These are phyloP conservation scores for Archivesica marissinica DNA, from an alignment of 1,140 invertebrate species.

Conservation along the genomic window DNA sequence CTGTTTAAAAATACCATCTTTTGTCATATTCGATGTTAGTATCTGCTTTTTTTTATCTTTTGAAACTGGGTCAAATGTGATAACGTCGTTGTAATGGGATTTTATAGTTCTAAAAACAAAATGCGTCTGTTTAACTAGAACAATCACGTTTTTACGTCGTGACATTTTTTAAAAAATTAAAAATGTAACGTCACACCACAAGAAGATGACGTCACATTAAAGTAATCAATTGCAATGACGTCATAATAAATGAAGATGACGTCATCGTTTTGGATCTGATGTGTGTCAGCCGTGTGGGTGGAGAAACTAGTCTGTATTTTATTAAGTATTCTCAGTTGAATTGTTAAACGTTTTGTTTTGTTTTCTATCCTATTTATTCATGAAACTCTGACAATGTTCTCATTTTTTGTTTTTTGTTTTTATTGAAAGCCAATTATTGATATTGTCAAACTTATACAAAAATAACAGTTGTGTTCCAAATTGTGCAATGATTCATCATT, in stretches of 20 bases:
- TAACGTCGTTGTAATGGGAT: constrained; percentile 4
- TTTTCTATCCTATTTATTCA: neutral
- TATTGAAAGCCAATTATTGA: neutral
- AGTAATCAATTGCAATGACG: too few relatives aligned
- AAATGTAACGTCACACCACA: neutral
- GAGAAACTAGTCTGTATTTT: constrained; percentile 11
- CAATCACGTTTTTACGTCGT: neutral
- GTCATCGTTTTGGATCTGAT: neutral
- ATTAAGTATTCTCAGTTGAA: constrained; percentile 23
- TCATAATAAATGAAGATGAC: neutral
- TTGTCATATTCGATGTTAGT: too few relatives aligned
- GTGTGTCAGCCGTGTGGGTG: neutral
- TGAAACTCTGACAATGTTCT: neutral
- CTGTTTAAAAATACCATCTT: too few relatives aligned
- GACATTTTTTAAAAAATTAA: too few relatives aligned
- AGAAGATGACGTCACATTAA: neutral
- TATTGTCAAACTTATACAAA: neutral
- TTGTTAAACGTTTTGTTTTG: constrained; percentile 27
- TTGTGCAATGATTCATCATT: neutral
- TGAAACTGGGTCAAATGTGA: too few relatives aligned
- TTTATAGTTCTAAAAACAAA: neutral
- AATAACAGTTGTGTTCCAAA: neutral
- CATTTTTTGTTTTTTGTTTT: neutral
- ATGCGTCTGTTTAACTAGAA: neutral
- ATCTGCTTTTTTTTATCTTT: too few relatives aligned